Percentiles rank a stretch among this genome's conserved stretches.
Evolutionary conservation across 2,113 vertebrate species (phyloP).

Genomic region (Laticauda colubrina): DNA sequence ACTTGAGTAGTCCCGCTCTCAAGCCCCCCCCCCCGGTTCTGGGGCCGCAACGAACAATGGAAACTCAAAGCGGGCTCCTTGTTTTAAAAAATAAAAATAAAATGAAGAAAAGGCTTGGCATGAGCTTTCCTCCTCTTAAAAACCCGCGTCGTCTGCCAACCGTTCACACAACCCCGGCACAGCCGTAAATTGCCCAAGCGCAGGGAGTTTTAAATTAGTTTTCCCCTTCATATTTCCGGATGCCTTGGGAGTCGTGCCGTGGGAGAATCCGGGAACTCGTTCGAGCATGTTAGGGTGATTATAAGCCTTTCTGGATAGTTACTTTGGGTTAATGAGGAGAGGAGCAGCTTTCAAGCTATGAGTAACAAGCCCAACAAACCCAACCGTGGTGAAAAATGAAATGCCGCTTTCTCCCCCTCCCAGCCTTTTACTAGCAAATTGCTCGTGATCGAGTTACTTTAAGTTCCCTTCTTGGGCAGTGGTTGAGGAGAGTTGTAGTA

Average conservation of each 20-base stretch:
- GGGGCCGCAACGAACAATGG: not conserved
- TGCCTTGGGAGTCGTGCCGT: not conserved
- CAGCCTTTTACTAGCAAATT: not conserved
- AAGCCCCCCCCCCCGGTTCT: not conserved
- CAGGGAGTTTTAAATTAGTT: not conserved
- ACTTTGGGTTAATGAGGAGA: not conserved
- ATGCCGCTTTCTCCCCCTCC: not conserved
- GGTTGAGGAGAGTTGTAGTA: not conserved
- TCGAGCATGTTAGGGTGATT: not conserved
- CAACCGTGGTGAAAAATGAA: not conserved
- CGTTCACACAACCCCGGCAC: not conserved
- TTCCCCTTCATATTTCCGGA: not conserved
- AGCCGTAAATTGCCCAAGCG: not conserved
- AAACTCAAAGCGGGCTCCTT: too few species aligned
- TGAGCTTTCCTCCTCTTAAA: not conserved
- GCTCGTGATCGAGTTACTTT: not conserved
- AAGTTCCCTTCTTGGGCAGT: not conserved
- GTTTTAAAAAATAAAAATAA: too few species aligned
- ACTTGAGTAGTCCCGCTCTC: not conserved
- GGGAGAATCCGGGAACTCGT: not conserved
- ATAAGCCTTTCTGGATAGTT: not conserved
- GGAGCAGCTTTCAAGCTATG: not conserved
- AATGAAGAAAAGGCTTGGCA: not conserved
- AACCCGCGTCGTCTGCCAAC: not conserved
- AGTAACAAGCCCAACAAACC: not conserved